Conservation (phyloP, 2,888 invertebrate species). For the Amorpha juglandis region DNA sequence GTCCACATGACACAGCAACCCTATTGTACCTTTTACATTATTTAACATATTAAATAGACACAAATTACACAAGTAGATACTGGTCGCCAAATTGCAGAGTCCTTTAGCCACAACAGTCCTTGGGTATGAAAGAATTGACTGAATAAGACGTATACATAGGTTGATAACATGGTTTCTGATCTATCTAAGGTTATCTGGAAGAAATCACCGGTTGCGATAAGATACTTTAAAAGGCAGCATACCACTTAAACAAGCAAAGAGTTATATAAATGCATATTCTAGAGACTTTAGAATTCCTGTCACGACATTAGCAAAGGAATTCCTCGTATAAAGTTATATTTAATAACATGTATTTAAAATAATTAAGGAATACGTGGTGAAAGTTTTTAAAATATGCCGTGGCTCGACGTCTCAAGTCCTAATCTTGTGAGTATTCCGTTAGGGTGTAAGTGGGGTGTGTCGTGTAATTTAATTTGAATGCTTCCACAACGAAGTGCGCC, state of each 20-base stretch:
- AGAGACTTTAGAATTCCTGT: neutral
- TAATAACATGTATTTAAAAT: conserved; percentile 19
- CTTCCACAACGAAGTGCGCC: conserved; percentile 40
- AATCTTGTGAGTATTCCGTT: conserved; percentile 48
- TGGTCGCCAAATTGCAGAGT: no score
- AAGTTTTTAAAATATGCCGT: conserved; percentile 15
- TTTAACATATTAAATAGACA: no score
- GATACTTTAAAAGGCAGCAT: no score
- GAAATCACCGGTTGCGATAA: no score
- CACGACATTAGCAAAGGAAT: neutral
- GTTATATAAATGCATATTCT: neutral
- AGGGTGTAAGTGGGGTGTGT: conserved; percentile 42
- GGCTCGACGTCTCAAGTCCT: conserved; percentile 32
- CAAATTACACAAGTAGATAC: no score
- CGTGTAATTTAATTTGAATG: conserved; percentile 56
- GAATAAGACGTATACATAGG: no score
- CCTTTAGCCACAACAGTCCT: no score
- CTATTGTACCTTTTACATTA: no score
- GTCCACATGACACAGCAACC: no score
- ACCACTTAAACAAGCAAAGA: neutral
- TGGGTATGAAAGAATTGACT: no score
- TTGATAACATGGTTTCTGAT: no score
- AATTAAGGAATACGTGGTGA: conserved; percentile 20
- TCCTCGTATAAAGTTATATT: neutral
- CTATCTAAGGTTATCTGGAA: no score